These are phyloP conservation scores for Miniopterus natalensis DNA, from an alignment of 2,113 vertebrate species.

Conservation along the genomic window DNA sequence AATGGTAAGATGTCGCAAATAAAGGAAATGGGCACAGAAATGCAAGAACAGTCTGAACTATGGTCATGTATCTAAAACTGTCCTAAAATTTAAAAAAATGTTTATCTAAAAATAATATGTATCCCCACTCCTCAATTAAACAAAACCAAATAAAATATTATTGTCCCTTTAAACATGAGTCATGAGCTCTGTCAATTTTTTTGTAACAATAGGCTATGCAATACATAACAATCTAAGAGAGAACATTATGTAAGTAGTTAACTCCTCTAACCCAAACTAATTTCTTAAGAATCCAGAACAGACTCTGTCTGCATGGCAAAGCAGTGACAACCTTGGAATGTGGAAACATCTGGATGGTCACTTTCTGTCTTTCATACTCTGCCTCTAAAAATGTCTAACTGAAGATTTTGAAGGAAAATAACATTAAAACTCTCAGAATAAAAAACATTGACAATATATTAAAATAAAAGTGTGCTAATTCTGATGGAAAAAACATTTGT, in stretches of 20 bases:
- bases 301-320: not conserved
- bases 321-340: not conserved
- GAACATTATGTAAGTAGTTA: not conserved
- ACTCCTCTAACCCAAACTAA: not conserved
- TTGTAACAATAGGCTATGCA: not conserved
- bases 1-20: not conserved
- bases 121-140: not conserved
- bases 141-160: not conserved
- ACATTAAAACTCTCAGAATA: rapidly evolving
- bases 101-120: conserved; percentile 33
- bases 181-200: not conserved
- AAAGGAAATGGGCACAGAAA: not conserved
- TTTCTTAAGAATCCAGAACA: not conserved
- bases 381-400: not conserved
- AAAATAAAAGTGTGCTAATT: not conserved
- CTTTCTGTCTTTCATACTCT: conserved; percentile 41
- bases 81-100: not conserved
- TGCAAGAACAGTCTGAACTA: not conserved
- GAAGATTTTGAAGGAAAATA: not conserved
- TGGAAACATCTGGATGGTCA: not conserved
- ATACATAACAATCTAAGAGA: not conserved
- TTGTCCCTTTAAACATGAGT: not conserved
- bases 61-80: not conserved
- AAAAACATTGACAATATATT: not conserved
- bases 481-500: not conserved